These are phyloP conservation scores for Drosophila recens DNA, from an alignment of 2,888 invertebrate species.

Conservation along the genomic window DNA sequence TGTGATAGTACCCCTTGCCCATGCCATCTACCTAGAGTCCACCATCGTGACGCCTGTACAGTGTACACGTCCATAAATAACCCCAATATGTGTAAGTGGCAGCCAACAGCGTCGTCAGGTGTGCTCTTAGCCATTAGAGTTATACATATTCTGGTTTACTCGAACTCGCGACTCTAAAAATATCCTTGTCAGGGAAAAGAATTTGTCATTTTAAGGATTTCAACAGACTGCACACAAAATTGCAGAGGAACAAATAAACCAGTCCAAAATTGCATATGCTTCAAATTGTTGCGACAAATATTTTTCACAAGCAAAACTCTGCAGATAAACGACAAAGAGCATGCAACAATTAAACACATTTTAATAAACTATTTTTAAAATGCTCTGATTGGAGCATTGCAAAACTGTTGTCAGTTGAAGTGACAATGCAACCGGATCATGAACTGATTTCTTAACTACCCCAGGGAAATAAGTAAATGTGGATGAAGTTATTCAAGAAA, in stretches of 20 bases:
- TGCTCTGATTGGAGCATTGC: too few species aligned
- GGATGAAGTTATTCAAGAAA: too few species aligned
- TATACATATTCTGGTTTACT: background rate
- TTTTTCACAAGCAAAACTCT: constrained; percentile 41
- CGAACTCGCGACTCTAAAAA: constrained; percentile 32
- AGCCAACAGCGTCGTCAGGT: constrained; percentile 47
- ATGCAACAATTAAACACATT: background rate
- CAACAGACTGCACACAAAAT: constrained; percentile 14
- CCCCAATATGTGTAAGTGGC: constrained; percentile 71
- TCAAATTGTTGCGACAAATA: background rate
- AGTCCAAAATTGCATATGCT: background rate
- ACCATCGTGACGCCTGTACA: constrained; percentile 3
- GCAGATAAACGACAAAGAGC: constrained; percentile 6
- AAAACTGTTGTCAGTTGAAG: too few species aligned
- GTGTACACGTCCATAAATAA: constrained; percentile 73
- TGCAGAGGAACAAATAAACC: constrained; percentile 28
- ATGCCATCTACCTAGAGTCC: background rate
- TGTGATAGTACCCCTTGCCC: background rate
- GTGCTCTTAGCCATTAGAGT: constrained; percentile 40
- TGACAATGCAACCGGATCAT: too few species aligned
- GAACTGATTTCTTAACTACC: too few species aligned
- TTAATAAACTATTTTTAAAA: constrained; percentile 1
- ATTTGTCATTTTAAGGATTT: constrained; percentile 32
- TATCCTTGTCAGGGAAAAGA: constrained; percentile 62
- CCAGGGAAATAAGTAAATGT: too few species aligned